These are phyloP conservation scores for Cecropterus lyciades DNA, from an alignment of 1,140 invertebrate genomes.

Conservation along the genomic window DNA sequence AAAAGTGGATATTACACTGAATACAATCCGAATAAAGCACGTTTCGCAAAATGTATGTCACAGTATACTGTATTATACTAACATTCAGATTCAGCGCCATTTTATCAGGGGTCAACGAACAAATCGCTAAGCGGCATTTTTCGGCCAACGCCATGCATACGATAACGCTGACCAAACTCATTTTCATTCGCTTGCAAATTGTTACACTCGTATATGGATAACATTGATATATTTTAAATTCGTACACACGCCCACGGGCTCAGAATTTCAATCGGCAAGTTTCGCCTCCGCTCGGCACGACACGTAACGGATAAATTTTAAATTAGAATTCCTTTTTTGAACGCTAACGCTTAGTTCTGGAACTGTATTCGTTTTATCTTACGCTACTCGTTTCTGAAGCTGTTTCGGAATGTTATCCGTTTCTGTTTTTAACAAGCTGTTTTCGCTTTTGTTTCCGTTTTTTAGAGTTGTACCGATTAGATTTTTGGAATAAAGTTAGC, in stretches of 20 bases:
- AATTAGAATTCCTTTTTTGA: constrained; percentile 64
- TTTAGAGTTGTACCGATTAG: no score
- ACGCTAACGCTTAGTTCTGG: constrained; percentile 41
- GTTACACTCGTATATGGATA: constrained; percentile 55
- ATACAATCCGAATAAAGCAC: no score
- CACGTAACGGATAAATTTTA: constrained; percentile 68
- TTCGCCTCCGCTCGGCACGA: constrained; percentile 60
- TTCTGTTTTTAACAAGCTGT: constrained; percentile 6
- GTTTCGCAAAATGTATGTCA: no score
- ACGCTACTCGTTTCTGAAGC: background rate
- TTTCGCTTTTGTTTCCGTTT: no score
- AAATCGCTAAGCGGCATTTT: constrained; percentile 13
- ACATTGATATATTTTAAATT: constrained; percentile 68
- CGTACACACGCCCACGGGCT: constrained; percentile 57
- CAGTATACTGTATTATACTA: no score
- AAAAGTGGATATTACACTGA: no score
- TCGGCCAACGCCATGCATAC: constrained; percentile 5
- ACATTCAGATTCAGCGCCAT: background rate
- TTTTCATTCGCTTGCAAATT: constrained; percentile 61
- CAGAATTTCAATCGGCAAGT: constrained; percentile 74
- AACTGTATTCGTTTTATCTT: constrained; percentile 11
- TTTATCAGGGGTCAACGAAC: background rate
- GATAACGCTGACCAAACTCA: constrained; percentile 48
- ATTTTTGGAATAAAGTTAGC: no score
- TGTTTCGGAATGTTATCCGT: constrained; percentile 6